These are phyloP conservation scores for Herpetotheres cachinnans DNA, from an alignment of 2,113 vertebrate genomes.

Conservation along the genomic window DNA sequence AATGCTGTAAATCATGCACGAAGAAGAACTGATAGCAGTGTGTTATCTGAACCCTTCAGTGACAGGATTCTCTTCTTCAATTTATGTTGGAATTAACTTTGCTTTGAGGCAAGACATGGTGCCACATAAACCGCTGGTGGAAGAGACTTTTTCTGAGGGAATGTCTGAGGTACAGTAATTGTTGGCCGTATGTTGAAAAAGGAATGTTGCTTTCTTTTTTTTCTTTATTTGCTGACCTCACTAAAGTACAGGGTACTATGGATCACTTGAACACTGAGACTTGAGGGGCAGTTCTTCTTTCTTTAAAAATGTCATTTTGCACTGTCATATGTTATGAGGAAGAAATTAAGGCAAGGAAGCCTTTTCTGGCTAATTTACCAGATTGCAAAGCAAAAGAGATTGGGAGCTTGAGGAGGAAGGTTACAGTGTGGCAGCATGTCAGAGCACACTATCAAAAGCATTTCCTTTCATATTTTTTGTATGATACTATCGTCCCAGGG, in stretches of 20 bases:
- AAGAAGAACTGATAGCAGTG: constrained; percentile 74
- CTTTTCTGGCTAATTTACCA: neutral
- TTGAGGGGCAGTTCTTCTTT: neutral
- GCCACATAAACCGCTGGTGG: constrained; percentile 19
- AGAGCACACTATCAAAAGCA: neutral
- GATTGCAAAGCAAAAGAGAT: neutral
- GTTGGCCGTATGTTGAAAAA: neutral
- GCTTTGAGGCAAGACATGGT: constrained; percentile 11
- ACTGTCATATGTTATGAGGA: neutral
- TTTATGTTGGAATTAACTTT: constrained; percentile 9
- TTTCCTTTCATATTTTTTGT: neutral
- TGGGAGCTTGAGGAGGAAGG: neutral
- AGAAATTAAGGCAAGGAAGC: neutral
- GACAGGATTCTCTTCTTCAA: neutral
- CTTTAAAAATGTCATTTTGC: constrained; percentile 33
- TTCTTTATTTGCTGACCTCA: constrained; percentile 35
- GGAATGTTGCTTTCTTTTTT: constrained; percentile 2
- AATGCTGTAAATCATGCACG: constrained; percentile 93
- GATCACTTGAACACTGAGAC: constrained; percentile 63
- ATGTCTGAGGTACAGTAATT: constrained; percentile 54
- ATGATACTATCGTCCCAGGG: neutral
- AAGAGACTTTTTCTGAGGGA: constrained; percentile 17
- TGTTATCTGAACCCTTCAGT: neutral
- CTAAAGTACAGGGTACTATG: constrained; percentile 57
- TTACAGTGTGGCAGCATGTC: neutral